These are phyloP conservation scores for Drosophila erecta DNA, from an alignment of 1,140 invertebrate species.

Conservation along the genomic window DNA sequence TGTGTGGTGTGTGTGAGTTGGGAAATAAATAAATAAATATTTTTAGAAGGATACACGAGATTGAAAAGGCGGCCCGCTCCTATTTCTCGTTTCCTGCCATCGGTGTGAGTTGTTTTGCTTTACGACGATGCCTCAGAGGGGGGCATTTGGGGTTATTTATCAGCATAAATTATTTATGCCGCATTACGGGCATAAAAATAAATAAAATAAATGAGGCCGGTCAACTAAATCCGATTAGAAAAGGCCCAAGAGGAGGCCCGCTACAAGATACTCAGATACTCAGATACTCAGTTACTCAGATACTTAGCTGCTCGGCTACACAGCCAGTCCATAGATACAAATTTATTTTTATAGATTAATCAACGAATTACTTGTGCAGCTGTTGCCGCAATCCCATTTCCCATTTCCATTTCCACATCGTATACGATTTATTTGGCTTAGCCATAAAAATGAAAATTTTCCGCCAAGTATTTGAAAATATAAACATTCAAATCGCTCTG, in stretches of 20 bases:
- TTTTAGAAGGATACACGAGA: constrained; percentile 77
- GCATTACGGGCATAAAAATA: constrained; percentile 82
- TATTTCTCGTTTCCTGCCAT: constrained; percentile 44
- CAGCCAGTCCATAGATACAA: constrained; percentile 63
- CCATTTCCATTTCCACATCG: constrained; percentile 53
- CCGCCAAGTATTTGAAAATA: constrained; percentile 62
- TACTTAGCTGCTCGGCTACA: background rate
- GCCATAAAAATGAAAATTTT: constrained; percentile 65
- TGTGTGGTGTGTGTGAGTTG: constrained; percentile 49
- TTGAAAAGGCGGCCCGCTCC: constrained; percentile 37
- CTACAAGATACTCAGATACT: background rate
- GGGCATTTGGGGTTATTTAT: constrained; percentile 76
- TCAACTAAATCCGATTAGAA: constrained; percentile 82
- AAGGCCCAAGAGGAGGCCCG: constrained; percentile 52
- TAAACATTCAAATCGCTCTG: constrained; percentile 53
- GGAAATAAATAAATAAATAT: constrained; percentile 82
- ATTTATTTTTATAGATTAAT: constrained; percentile 83
- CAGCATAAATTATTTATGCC: constrained; percentile 83
- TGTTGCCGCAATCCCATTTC: constrained; percentile 45
- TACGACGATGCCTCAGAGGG: constrained; percentile 67
- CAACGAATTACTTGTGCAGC: constrained; percentile 66
- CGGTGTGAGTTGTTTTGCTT: constrained; percentile 62
- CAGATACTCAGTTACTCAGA: no score
- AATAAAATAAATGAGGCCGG: constrained; percentile 79
- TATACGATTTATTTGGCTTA: constrained; percentile 71